phyloP scores from a whole-genome alignment of 2,888 invertebrate genomes.

The Drosophila affinis region DNA sequence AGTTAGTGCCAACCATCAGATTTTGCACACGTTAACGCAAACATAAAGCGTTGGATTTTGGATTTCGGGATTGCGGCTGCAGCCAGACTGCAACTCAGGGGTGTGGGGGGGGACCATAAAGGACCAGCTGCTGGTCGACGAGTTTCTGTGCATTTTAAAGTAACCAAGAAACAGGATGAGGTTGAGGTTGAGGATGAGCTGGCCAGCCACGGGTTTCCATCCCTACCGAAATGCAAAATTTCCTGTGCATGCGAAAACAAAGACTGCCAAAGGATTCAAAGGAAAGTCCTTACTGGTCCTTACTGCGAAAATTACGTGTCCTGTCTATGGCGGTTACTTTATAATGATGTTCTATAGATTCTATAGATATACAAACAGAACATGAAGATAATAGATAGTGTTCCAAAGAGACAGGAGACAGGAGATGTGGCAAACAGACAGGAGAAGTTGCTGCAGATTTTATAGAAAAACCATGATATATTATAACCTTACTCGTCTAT shows the following conservation, averaged over 20 bases:
- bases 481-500: too few species aligned
- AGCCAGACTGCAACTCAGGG: not conserved
- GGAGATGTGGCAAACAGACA: not conserved
- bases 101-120: not conserved
- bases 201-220: conserved; percentile 11
- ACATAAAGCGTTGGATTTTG: conserved; percentile 74
- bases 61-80: conserved; percentile 17
- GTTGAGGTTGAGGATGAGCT: not conserved
- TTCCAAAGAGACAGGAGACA: not conserved
- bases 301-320: conserved; percentile 2
- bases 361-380: not conserved
- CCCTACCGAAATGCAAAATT: conserved; percentile 27
- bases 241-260: conserved; percentile 19
- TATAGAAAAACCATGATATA: too few species aligned
- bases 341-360: not conserved
- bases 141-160: conserved; percentile 48
- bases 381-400: not conserved
- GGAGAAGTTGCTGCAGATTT: not conserved
- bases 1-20: conserved; percentile 76
- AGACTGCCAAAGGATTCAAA: conserved; percentile 13
- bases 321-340: not conserved
- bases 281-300: conserved; percentile 6
- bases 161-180: not conserved
- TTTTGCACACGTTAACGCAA: conserved; percentile 77
- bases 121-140: conserved; percentile 13